A percentile compares a stretch with the other conserved stretches of the same genome.
Evolutionary conservation across 2,113 vertebrate species (phyloP).

Genomic region (Haplochromis vanheusdeni): DNA sequence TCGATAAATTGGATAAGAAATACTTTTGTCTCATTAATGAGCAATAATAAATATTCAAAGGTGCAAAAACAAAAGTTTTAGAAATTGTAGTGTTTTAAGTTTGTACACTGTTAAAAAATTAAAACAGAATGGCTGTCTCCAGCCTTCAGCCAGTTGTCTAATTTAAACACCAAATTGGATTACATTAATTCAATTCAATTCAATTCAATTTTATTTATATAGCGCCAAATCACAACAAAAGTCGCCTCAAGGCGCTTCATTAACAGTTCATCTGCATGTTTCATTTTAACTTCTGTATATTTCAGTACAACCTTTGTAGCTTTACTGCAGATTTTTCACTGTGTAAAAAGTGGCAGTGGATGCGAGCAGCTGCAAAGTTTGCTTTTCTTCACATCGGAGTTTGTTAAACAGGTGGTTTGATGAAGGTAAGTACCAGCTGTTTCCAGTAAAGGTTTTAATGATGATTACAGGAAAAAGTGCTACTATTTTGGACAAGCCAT

Average conservation of each 20-base stretch:
- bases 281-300: not conserved
- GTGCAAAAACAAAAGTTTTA: not conserved
- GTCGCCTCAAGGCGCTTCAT: too few species aligned
- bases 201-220: too few species aligned
- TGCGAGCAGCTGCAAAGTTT: not conserved
- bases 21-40: not conserved
- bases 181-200: too few species aligned
- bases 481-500: not conserved
- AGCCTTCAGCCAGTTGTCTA: not conserved
- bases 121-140: not conserved
- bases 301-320: not conserved
- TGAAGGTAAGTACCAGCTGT: not conserved
- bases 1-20: not conserved
- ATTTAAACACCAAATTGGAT: not conserved
- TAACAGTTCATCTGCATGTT: not conserved
- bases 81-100: not conserved
- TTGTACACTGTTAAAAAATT: not conserved
- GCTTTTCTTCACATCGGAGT: not conserved
- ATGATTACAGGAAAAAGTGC: not conserved
- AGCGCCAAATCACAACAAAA: too few species aligned
- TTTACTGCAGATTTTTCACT: not conserved
- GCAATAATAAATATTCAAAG: not conserved
- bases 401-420: not conserved
- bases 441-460: not conserved
- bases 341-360: not conserved